Evolutionary conservation across 2,797 vertebrate genomes (phyloP), one percentile per base, ranked within the genome.

Genomic region (Hemibagrus guttatus): DNA sequence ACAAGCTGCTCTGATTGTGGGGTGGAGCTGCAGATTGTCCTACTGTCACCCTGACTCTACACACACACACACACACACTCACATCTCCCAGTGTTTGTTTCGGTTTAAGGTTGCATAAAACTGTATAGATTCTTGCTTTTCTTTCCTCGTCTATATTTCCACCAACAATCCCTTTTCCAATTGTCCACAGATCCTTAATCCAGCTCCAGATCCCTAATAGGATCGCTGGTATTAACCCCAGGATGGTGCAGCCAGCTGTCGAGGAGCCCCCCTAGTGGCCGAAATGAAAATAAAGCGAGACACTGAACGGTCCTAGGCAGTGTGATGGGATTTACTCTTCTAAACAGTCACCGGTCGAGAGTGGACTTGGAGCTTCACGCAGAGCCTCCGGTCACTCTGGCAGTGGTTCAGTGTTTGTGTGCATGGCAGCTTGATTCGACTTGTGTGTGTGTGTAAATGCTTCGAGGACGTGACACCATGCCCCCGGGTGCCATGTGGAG

Each of bases 111-210:
- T 61, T 52, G 42, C 9, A 11, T 64, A 58, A 84, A 58, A 13
- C 76, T 84, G 83, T 59, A 19, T 17, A 19, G 63, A 28, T 63
- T 39, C 56, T 84, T 76, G 59, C 23, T 49, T 71, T 84, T 42
- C 17, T 42, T 88, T 46, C 66, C 42, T 17, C 66, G 83, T 84
- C 28, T 69, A 58, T 81, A 87, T 89, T 87, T 87, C n/a, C 19
- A 89, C 83, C 88, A 92, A 92, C 93, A 95, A 94, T 94, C 93
- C 83, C 68, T 90, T 87, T 92, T 96, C 96, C 96, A 97, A 96
- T 98, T 97, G 97, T 97, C 95, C 95, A 96, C 95, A 96, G 95
- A 95, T 92, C 94, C 95, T 93, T 99, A 99, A 99, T 98, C 97
- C 96, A 95, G 95, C 96, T 96, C 94, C 92, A 93, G 95, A 96